phyloP scores from a whole-genome alignment of 2,797 vertebrate genomes.

The Epinephelus awoara region DNA sequence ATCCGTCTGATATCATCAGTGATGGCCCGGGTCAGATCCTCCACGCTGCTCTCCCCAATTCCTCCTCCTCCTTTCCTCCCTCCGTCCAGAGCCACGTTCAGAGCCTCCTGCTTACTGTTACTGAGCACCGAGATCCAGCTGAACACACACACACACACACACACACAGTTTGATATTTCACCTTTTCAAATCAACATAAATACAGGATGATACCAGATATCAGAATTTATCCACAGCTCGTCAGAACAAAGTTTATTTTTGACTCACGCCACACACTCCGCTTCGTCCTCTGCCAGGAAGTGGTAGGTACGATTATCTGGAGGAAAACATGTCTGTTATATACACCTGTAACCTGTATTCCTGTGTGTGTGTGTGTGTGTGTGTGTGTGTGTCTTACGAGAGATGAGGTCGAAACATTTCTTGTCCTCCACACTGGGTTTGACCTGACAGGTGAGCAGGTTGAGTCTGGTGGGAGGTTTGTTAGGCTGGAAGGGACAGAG shows the following conservation, averaged over 20 bases:
- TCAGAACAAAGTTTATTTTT: neutral
- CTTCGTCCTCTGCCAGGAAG: conserved; percentile 89
- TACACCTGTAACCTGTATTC: too few relatives aligned
- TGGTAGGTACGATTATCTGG: conserved; percentile 90
- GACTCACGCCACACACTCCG: conserved; percentile 88
- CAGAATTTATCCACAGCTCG: neutral
- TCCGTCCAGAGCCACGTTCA: conserved; percentile 87
- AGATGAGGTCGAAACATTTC: conserved; percentile 92
- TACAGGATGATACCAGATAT: neutral
- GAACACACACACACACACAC: conserved; percentile 14
- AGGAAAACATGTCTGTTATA: conserved; percentile 25
- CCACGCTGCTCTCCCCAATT: conserved; percentile 81
- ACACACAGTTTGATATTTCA: too few relatives aligned
- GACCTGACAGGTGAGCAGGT: conserved; percentile 92
- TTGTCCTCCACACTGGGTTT: conserved; percentile 90
- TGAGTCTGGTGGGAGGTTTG: conserved; percentile 87
- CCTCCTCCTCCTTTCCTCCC: conserved; percentile 56
- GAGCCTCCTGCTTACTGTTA: conserved; percentile 90
- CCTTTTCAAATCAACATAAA: neutral
- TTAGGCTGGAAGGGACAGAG: conserved; percentile 80
- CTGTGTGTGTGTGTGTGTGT: neutral
- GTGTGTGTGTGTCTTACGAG: conserved; percentile 79
- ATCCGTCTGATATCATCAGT: conserved; percentile 86
- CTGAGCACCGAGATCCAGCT: conserved; percentile 88
- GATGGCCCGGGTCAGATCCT: conserved; percentile 87